These are phyloP conservation scores for Pelochelys cantorii DNA, from an alignment of 2,797 vertebrate genomes.

Conservation along the genomic window DNA sequence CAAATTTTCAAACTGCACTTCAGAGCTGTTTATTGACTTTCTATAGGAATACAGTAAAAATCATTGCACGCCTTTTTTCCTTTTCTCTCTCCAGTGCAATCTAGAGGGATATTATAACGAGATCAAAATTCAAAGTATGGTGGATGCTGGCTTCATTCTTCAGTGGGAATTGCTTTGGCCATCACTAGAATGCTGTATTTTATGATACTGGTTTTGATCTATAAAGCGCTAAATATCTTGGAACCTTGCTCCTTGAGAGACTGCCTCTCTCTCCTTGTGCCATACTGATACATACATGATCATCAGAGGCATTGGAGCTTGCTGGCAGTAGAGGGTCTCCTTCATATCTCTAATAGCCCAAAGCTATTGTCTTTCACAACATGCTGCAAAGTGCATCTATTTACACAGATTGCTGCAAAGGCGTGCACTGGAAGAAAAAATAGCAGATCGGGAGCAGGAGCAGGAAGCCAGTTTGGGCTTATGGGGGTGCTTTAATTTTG, in stretches of 20 bases:
- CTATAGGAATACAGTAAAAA: not conserved
- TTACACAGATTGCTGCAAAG: not conserved
- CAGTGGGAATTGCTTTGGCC: not conserved
- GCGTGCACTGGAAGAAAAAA: not conserved
- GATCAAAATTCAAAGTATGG: not conserved
- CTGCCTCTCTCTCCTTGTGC: not conserved
- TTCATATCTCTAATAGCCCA: not conserved
- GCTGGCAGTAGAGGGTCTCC: not conserved
- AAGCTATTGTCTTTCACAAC: not conserved
- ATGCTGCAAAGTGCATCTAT: not conserved
- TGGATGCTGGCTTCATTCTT: not conserved
- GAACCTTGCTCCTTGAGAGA: not conserved
- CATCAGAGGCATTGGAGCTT: not conserved
- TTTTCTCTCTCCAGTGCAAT: not conserved
- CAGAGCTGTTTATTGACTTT: not conserved
- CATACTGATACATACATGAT: not conserved
- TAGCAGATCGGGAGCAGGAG: not conserved
- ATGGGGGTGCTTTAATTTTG: not conserved
- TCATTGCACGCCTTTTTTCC: too few species aligned
- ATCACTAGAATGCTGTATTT: not conserved
- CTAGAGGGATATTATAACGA: not conserved
- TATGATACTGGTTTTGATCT: not conserved
- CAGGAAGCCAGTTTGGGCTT: fast-evolving
- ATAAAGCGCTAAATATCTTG: not conserved
- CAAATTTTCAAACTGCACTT: not conserved